Conservation (phyloP, 2,797 vertebrate species). For the Typhlichthys subterraneus region DNA sequence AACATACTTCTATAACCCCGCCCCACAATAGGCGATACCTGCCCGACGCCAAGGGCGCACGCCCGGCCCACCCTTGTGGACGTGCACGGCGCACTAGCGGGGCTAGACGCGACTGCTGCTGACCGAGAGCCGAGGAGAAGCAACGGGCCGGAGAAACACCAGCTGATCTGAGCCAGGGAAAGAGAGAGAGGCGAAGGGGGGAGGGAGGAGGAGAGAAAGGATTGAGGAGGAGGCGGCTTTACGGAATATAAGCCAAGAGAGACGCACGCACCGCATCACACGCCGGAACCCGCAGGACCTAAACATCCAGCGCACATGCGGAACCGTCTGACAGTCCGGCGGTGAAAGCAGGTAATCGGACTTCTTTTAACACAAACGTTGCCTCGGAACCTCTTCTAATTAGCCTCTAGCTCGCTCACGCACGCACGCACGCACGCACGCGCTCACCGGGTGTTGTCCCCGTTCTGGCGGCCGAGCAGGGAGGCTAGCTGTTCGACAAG, state of each 20-base stretch:
- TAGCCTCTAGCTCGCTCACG: conserved; percentile 6
- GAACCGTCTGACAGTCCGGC: conserved; percentile 23
- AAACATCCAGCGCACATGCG: too few relatives aligned
- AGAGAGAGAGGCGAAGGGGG: too few relatives aligned
- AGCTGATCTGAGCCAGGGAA: too few relatives aligned
- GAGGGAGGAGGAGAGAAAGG: conserved; percentile 3
- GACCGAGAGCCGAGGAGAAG: conserved; percentile 6
- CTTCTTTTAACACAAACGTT: neutral
- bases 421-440: conserved; percentile 32
- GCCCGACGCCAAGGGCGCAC: neutral
- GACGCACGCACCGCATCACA: conserved; percentile 39
- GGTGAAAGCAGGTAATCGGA: conserved; percentile 63
- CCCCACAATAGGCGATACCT: too few relatives aligned
- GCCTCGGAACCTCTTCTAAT: neutral
- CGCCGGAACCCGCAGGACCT: neutral
- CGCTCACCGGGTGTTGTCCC: conserved; percentile 44
- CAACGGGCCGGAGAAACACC: too few relatives aligned
- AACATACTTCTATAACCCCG: too few relatives aligned
- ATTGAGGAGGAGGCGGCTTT: neutral
- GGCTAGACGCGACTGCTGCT: conserved; percentile 11
- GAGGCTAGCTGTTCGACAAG: conserved; percentile 8
- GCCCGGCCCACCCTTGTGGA: neutral
- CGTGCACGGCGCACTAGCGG: conserved; percentile 22
- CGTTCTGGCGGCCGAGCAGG: conserved; percentile 13
- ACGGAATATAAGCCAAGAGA: conserved; percentile 18